Evolutionary conservation across 1,140 invertebrate genomes (phyloP), one percentile per base, ranked within the genome.

Genomic region (Drosophila novamexicana): DNA sequence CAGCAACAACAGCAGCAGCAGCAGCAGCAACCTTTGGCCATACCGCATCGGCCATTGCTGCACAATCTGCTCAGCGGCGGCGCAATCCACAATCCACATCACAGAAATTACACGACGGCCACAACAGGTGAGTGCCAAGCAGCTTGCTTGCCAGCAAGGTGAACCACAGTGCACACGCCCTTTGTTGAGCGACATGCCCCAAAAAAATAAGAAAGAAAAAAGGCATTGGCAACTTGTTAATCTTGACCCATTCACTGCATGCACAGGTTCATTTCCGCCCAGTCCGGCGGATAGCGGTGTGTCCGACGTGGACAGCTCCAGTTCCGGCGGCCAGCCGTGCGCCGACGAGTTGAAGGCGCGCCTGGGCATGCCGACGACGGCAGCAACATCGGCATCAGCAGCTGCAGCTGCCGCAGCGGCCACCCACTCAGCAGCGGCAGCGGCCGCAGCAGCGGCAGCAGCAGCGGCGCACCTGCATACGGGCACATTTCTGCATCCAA

Each of bases 251-350:
- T 52, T 45, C 7, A 29, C 29, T 40, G 18, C 29, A 64, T 72
- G 57, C 47, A 42, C 71, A 95, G 97, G 97, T 93, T 98, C 98
- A 88, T 95, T 99, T 91, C 98, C 98, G 72, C 98, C 98, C 36
- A 98, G 97, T 93, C 98, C 98, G 62, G 98, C 98, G 10, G 98
- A 99, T 94, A 98, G 97, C 86, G 98, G 98, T 65, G 98, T 99
- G 12, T 98, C 97, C 45, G 98, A 99, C 93, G 97, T 99, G 75
- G 98, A 99, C 93, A 98, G 97, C 81, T 98, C 97, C 75, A 98
- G 97, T 82, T 97, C 97, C 67, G 98, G 98, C 42, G 95, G 94
- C 88, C 94, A 95, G 93, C 95, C 97, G 63, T 97, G 96, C 75
- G 97, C 96, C 91, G 97, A 98, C 91, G 97, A 98, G 93, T 94